Evolutionary conservation across 23 tunicate genomes (phyloP).

Genomic region (Ciona savignyi): DNA sequence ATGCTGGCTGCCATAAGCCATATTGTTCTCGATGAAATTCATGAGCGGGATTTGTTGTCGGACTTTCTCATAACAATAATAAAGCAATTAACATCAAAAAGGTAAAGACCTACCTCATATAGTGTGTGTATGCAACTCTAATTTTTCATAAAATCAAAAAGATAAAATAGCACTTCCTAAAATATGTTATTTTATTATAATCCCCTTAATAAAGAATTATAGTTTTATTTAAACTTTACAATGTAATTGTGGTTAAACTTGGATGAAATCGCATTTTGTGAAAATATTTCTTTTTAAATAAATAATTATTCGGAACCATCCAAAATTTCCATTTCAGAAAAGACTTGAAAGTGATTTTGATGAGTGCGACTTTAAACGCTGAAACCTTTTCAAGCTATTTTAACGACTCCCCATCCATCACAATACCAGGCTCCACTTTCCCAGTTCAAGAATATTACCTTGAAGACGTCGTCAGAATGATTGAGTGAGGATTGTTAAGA

Average conservation of each 20-base stretch:
- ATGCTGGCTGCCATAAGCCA: conserved; percentile 43
- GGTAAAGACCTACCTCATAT: too few relatives aligned
- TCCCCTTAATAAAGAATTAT: too few relatives aligned
- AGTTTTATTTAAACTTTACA: too few relatives aligned
- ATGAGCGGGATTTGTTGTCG: conserved; percentile 74
- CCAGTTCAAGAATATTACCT: conserved; percentile 42
- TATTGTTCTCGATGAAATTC: conserved; percentile 76
- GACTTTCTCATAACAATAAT: conserved; percentile 66
- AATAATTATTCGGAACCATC: too few relatives aligned
- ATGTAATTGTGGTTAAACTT: too few relatives aligned
- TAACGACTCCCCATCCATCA: conserved; percentile 39
- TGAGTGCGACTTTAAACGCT: conserved; percentile 90
- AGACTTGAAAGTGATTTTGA: conserved; percentile 62
- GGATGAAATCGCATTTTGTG: too few relatives aligned
- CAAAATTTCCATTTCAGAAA: conserved; percentile 37
- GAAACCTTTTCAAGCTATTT: conserved; percentile 63
- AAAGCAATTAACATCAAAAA: conserved; percentile 26
- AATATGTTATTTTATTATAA: too few relatives aligned
- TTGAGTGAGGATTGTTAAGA: neutral
- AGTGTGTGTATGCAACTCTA: too few relatives aligned
- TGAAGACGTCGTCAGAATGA: conserved; percentile 50
- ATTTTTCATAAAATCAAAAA: too few relatives aligned
- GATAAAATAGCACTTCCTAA: too few relatives aligned
- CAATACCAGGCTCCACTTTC: conserved; percentile 77
- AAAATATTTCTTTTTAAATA: too few relatives aligned